Percentiles rank a stretch among this genome's conserved stretches.
Conservation (phyloP, 2,113 vertebrate species). For the Alligator sinensis region DNA sequence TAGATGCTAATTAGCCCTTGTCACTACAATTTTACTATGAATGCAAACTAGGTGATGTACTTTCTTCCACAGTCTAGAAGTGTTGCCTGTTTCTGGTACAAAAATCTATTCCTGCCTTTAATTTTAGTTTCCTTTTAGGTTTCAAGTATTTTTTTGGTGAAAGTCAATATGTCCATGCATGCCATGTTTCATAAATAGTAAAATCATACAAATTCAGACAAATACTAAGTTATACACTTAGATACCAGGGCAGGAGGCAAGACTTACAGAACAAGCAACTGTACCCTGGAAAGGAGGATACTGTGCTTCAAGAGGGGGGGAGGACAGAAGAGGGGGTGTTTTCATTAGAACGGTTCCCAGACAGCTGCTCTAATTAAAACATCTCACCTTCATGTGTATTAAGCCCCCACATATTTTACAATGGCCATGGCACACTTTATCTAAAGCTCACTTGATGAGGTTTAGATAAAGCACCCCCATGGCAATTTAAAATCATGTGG, state of each 20-base stretch:
- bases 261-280: background rate
- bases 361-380: too few relatives aligned
- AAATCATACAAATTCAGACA: background rate
- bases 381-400: too few relatives aligned
- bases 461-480: too few relatives aligned
- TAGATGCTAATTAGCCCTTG: background rate
- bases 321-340: too few relatives aligned
- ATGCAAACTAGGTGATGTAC: background rate
- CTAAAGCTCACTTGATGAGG: too few relatives aligned
- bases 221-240: background rate
- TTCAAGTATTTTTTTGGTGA: background rate
- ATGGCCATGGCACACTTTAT: too few relatives aligned
- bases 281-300: background rate
- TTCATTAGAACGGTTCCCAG: too few relatives aligned
- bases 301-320: background rate
- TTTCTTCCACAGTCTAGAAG: background rate
- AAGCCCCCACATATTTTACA: too few relatives aligned
- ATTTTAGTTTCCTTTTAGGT: background rate
- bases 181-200: background rate
- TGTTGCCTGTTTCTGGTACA: background rate
- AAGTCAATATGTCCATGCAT: background rate
- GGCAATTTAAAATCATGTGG: too few relatives aligned
- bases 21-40: background rate
- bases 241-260: background rate
- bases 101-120: background rate